Evolutionary conservation across 1,140 invertebrate species (phyloP), one percentile per base, ranked within the genome.

Genomic region (Polyergus mexicanus): DNA sequence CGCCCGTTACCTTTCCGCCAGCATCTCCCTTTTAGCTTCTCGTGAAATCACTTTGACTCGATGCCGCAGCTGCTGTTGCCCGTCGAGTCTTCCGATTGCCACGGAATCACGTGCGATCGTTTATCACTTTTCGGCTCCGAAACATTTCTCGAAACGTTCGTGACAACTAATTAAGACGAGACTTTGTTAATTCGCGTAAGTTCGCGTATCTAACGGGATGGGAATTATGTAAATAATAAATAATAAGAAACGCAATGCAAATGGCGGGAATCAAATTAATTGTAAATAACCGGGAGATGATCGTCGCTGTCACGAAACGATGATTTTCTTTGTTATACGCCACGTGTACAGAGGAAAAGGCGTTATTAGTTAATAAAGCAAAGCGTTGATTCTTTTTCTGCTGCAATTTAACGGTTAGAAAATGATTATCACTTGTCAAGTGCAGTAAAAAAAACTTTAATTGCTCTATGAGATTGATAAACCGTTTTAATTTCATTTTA

Each of bases 1-100:
- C 22, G 16, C 38, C 65, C 47, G 38, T 41, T 58, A 51, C 41
- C 51, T 81, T 81, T 81, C 65, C 62, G 41, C 65, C 51, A 66
- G 66, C 68, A 62, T 83, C 51, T 83, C 51, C 78, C 68, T 74
- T 83, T 83, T 62, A 81, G 76, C 76, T 85, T 85, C 76, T 80
- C 58, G 54, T 62, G 80, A 56, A 85, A 89, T 86, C 88, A 84
- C 88, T 89, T 89, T 74, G 72, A 78, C 84, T 81, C 56, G 76
- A 69, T 83, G 77, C 76, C 76, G 74, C 51, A 86, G 89, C 88
- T 89, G 80, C 77, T 86, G 88, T 51, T 86, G 47, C 35, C 75
- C 54, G 41, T 47, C 56, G 69, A 69, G 63, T 89, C 85, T 81
- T 54, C 87, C 47, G 88, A 89, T 89, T 86, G 77, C 88, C 47